Evolutionary conservation across 1,140 invertebrate species (phyloP).

Genomic region (Cryptotermes secundus): DNA sequence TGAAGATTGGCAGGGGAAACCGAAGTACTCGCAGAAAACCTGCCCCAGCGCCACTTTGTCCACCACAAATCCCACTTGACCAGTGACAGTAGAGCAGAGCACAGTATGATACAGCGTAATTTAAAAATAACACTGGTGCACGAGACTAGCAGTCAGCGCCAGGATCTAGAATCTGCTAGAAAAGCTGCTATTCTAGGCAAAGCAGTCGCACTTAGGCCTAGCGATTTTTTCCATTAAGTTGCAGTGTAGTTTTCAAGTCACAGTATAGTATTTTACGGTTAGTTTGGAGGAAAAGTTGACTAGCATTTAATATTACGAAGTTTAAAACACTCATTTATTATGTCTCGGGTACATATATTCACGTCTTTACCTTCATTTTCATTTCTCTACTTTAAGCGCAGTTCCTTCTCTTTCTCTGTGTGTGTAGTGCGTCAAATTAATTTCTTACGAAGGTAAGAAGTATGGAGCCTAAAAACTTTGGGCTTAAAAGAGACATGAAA

Average conservation of each 20-base stretch:
- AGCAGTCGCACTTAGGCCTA: background rate
- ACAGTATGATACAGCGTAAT: too few relatives aligned
- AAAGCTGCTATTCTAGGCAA: too few relatives aligned
- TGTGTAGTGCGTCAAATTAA: background rate
- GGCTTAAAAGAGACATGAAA: background rate
- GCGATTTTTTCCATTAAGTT: background rate
- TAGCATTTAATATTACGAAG: background rate
- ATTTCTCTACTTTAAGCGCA: background rate
- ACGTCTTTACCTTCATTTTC: slow-evolving; percentile 2
- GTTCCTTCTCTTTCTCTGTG: background rate
- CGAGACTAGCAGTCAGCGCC: too few relatives aligned
- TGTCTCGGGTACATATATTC: background rate
- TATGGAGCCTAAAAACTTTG: background rate
- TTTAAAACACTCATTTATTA: background rate
- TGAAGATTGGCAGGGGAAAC: too few relatives aligned
- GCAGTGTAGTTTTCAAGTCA: background rate
- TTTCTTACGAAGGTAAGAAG: background rate
- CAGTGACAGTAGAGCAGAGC: too few relatives aligned
- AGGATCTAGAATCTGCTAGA: too few relatives aligned
- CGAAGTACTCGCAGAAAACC: too few relatives aligned
- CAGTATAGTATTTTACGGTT: background rate
- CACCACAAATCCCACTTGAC: too few relatives aligned
- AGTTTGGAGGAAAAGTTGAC: background rate
- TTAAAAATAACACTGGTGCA: too few relatives aligned
- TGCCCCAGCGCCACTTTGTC: too few relatives aligned